Evolutionary conservation across 2,888 invertebrate genomes (phyloP), one percentile per base, ranked within the genome.

Genomic region (Cabera pusaria): DNA sequence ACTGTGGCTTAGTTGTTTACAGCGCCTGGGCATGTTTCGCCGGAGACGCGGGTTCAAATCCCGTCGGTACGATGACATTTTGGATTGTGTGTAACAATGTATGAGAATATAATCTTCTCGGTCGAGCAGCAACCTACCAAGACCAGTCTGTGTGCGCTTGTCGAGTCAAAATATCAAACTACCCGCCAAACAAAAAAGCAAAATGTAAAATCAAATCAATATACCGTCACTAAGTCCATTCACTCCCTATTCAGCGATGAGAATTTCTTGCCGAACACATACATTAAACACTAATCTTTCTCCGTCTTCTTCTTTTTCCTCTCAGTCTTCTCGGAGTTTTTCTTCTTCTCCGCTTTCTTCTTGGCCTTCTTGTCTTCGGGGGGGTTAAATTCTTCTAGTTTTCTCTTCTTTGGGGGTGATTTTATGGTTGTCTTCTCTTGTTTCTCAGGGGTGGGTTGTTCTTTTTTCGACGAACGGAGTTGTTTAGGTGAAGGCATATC

Each of bases 251-350:
- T 31, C 16, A 7, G 8, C 33, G 14, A 14, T n/a, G 41, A 58
- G 57, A 63, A 68, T 42, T 68, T 60, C 54, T 71, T 79, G 43
- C 66, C 74, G 56, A 81, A 86, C 53, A 85, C 81, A 49, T 78
- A 69, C 49, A 76, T 57, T 48, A 84, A 82, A 78, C 86, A 85
- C 87, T 87, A 86, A 59, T 86, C 85, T 42, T 84, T 89, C 60
- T 82, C 85, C 0, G 74, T 73, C 62, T 77, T 86, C 75, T 74
- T 90, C 52, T 63, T 56, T 29, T 57, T 64, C 44, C 53, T 46
- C 60, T 62, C 64, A 21, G 53, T 48, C 51, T 64, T 52, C 41
- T 64, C 62, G 14, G 38, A 32, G 51, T 67, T 67, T 8, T 27
- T 7, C 56, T 75, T 69, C 41, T 71, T 71, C 43, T 70, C 55